Evolutionary conservation across 2,888 invertebrate genomes (phyloP).

Genomic region (Philonicus albiceps): DNA sequence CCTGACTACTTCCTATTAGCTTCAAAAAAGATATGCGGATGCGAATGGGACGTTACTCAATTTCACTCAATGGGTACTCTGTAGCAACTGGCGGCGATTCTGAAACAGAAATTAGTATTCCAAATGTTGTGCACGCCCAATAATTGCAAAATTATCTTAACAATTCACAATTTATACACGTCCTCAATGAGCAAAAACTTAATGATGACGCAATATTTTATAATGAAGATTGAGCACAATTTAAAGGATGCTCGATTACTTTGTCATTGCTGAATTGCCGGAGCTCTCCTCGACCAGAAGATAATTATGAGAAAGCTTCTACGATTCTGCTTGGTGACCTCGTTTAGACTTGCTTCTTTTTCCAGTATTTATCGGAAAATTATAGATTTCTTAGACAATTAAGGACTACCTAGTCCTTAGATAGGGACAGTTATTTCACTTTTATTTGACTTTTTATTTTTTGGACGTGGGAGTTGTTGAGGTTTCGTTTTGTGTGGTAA

Average conservation of each 20-base stretch:
- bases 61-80: background rate
- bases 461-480: background rate
- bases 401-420: background rate
- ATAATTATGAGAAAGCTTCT: background rate
- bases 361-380: background rate
- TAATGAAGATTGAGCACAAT: background rate
- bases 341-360: background rate
- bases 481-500: background rate
- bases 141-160: constrained; percentile 44
- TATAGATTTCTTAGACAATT: background rate
- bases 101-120: constrained; percentile 45
- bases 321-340: background rate
- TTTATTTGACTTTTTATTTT: background rate
- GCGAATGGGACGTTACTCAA: background rate
- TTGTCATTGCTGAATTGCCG: background rate
- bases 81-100: background rate
- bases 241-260: background rate
- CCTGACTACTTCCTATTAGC: background rate
- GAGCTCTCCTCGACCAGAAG: background rate
- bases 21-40: constrained; percentile 19
- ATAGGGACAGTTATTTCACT: background rate
- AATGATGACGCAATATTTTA: constrained; percentile 32
- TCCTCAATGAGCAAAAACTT: constrained; percentile 1
- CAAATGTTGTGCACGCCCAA: background rate
- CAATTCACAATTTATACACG: constrained; percentile 39